These are phyloP conservation scores for Zosterops japonicus DNA, from an alignment of 2,113 vertebrate genomes.

Conservation along the genomic window DNA sequence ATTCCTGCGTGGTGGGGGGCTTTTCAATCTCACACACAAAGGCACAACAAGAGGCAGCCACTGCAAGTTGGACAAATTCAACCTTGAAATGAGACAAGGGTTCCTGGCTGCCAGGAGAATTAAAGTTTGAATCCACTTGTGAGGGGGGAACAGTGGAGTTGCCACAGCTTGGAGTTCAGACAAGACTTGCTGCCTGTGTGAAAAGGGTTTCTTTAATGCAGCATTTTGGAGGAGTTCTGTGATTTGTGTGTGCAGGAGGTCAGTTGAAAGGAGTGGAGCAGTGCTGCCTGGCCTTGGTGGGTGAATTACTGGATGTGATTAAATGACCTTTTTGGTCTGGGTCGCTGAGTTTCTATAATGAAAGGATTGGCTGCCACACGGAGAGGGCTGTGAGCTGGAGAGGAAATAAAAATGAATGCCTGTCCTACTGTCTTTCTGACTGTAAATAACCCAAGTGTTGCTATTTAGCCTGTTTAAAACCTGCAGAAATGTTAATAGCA, in stretches of 20 bases:
- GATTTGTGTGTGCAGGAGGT: constrained; percentile 6
- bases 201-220: not conserved
- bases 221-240: not conserved
- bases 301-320: constrained; percentile 35
- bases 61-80: not conserved
- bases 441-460: not conserved
- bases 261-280: not conserved
- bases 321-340: constrained; percentile 37
- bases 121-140: not conserved
- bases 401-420: not conserved
- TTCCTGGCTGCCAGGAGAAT: constrained; percentile 14
- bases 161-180: not conserved
- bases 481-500: not conserved
- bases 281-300: not conserved
- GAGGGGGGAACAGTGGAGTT: not conserved
- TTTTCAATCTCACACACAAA: constrained; percentile 41
- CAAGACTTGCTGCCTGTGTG: not conserved
- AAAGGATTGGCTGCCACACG: not conserved
- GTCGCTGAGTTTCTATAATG: not conserved
- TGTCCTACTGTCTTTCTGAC: not conserved
- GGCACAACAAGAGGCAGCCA: not conserved
- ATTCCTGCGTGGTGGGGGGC: not conserved
- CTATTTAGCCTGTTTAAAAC: not conserved
- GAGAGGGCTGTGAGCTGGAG: not conserved
- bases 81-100: constrained; percentile 35